Conservation (phyloP, 2,797 vertebrate species). For the Menidia menidia region DNA sequence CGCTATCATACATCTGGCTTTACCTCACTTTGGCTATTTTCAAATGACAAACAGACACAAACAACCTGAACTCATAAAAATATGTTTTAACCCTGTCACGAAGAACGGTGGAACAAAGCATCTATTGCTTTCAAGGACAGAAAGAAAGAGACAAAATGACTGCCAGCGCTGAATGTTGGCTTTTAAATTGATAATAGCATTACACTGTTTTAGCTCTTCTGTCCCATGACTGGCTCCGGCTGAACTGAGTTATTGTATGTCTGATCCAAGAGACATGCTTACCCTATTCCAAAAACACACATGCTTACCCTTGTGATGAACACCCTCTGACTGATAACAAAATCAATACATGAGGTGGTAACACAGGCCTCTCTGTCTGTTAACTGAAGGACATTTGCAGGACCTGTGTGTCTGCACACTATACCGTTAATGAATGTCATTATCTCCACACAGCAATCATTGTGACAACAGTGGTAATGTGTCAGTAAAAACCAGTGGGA, state of each 20-base stretch:
- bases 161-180: neutral
- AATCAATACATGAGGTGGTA: constrained; percentile 72
- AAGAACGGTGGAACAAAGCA: neutral
- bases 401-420: constrained; percentile 25
- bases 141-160: neutral
- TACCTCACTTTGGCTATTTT: neutral
- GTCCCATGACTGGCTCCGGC: constrained; percentile 27
- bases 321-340: constrained; percentile 73
- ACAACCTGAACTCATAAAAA: constrained; percentile 8
- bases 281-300: constrained; percentile 12
- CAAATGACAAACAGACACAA: neutral
- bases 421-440: constrained; percentile 32
- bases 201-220: constrained; percentile 27
- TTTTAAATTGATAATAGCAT: constrained; percentile 31
- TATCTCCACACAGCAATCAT: constrained; percentile 26
- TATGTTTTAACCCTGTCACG: neutral
- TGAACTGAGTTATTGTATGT: constrained; percentile 38
- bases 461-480: constrained; percentile 10
- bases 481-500: neutral
- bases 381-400: constrained; percentile 59
- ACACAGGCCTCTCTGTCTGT: constrained; percentile 62
- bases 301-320: constrained; percentile 55
- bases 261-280: constrained; percentile 38
- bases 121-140: neutral
- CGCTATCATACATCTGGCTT: constrained; percentile 13